A percentile compares a stretch with the other conserved stretches of the same genome.
These are phyloP conservation scores for Anastrepha obliqua DNA, from an alignment of 1,140 invertebrate genomes.

Conservation along the genomic window DNA sequence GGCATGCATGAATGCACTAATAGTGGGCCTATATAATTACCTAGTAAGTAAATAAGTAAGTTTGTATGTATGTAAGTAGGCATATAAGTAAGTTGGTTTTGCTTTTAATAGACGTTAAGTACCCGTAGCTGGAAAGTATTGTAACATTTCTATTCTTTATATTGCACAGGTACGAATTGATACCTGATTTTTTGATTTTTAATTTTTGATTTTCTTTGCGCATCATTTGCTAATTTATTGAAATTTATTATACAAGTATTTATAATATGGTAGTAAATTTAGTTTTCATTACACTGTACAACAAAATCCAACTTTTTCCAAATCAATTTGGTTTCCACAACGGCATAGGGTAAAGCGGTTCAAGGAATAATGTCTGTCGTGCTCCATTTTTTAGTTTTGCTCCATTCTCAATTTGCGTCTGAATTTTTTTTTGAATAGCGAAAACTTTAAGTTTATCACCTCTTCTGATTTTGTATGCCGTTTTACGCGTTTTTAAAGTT, in stretches of 20 bases:
- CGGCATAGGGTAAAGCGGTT: too few species aligned
- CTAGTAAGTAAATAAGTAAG: background rate
- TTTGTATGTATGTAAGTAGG: constrained; percentile 14
- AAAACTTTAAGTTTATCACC: too few species aligned
- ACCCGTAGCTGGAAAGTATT: constrained; percentile 43
- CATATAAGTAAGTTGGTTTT: background rate
- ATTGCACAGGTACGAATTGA: constrained; percentile 5
- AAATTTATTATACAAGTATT: too few species aligned
- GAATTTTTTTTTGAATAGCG: too few species aligned
- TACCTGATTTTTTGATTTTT: constrained; percentile 15
- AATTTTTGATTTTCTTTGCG: background rate
- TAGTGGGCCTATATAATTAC: background rate
- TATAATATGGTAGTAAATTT: background rate
- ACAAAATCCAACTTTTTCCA: too few species aligned
- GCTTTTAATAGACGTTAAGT: constrained; percentile 22
- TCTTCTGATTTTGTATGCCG: too few species aligned
- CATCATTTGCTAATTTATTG: background rate
- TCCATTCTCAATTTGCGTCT: too few species aligned
- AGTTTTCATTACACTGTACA: too few species aligned
- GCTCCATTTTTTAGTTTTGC: too few species aligned
- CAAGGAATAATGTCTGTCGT: too few species aligned
- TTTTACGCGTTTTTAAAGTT: too few species aligned
- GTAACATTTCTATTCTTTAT: background rate
- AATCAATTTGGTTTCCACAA: too few species aligned
- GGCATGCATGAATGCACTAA: background rate